These are phyloP conservation scores for Thysanoteuthis rhombus DNA, from an alignment of 2,888 invertebrate genomes.

Conservation along the genomic window DNA sequence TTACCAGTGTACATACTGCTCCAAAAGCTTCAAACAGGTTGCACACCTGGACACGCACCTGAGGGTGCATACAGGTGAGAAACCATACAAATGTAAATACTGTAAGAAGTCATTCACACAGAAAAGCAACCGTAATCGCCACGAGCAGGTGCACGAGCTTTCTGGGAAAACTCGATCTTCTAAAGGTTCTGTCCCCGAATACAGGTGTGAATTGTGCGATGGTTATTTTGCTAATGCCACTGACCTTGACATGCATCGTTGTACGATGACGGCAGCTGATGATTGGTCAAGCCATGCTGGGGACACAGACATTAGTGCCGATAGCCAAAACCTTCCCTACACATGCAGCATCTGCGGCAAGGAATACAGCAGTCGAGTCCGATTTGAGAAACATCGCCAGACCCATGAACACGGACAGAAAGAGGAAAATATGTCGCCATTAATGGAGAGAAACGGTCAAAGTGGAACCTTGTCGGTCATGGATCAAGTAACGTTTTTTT, in stretches of 20 bases:
- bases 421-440: background rate
- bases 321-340: conserved; percentile 18
- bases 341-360: conserved; percentile 22
- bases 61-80: conserved; percentile 19
- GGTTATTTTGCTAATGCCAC: conserved; percentile 18
- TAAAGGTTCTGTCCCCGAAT: background rate
- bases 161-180: background rate
- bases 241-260: background rate
- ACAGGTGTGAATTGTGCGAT: conserved; percentile 14
- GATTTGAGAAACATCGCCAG: background rate
- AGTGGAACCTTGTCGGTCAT: background rate
- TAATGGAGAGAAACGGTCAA: background rate
- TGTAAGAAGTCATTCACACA: conserved; percentile 13
- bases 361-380: background rate
- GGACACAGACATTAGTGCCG: background rate
- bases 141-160: background rate
- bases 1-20: conserved; percentile 24
- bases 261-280: background rate
- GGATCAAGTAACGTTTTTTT: background rate
- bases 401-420: background rate
- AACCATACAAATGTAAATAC: background rate
- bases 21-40: conserved; percentile 26
- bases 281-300: background rate
- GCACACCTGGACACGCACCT: conserved; percentile 19
- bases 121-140: conserved; percentile 18